Base-by-base conservation (phyloP, 92 coral and sea anemone genomes). In the Pocillopora meandrina region DNA sequence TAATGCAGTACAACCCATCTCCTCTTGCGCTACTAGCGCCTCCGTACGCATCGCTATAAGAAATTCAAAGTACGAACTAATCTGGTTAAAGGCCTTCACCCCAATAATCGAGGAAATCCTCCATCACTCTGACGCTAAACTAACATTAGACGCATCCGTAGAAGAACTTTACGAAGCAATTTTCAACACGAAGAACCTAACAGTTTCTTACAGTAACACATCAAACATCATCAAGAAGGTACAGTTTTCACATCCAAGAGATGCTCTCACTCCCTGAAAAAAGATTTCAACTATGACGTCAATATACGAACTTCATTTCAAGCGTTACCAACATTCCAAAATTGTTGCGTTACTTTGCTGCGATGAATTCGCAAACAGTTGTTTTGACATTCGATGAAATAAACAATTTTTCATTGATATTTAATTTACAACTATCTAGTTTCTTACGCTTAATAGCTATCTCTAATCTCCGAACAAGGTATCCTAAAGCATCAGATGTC, bases 21-120 rank as follows among this genome's bases (percentile, higher is more conserved):
- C 71, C 56, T 56, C 86, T 31, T 86, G 90, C 64, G 10, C 77
- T 33, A 49, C 57, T 13, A 69, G 18, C n/a, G 67, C 76, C 47
- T 87, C 82, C 47, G 69, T 81, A 52, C 77, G 87, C 26, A 71
- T 87, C 56, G 74, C 76, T 13, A 55, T 81, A 65, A 56, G 85
- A 34, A 76, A 71, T 2, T 58, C 8, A 16, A 63, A 87, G 14
- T 49, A 61, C 35, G 90, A 80, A 16, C 73, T 87, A 7, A 21
- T 80, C 60, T 87, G 86, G 86, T 74, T 87, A 9, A 87, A 84
- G n/a, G 86, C 77, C 23, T 80, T 87, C 74, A 70, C 81, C 5
- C 80, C 81, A 35, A 61, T 74, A 2, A 86, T 87, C 19, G 61
- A 80, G 33, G 58, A 42, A 61, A n/a, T 84, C 11, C 82, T 79